Conservation (phyloP, 2,113 vertebrate species). For the Gnathonemus echidnorhynchus region DNA sequence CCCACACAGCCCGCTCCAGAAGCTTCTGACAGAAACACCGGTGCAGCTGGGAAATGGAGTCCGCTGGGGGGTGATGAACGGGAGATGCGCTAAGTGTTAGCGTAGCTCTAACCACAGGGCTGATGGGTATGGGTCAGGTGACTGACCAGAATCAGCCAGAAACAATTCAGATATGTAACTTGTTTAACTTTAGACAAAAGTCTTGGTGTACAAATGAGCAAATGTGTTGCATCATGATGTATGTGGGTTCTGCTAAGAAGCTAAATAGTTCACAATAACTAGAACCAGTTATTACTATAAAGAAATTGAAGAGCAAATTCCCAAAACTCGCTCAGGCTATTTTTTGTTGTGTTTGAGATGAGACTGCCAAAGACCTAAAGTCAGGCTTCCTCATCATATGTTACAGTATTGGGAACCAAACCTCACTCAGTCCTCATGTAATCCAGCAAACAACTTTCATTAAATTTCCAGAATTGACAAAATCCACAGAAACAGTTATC, state of each 20-base stretch:
- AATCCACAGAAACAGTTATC: not conserved
- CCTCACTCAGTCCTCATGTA: too few relatives aligned
- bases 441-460: not conserved
- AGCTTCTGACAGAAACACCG: constrained; percentile 90
- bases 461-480: not conserved
- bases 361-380: too few relatives aligned
- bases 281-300: not conserved
- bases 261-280: not conserved
- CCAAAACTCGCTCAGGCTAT: too few relatives aligned
- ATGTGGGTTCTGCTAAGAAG: not conserved
- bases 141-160: not conserved
- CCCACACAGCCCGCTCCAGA: constrained; percentile 79
- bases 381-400: too few relatives aligned
- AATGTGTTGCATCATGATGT: not conserved
- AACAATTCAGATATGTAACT: not conserved
- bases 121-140: not conserved
- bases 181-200: not conserved
- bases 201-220: not conserved
- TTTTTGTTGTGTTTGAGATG: too few relatives aligned
- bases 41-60: constrained; percentile 89
- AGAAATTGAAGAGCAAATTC: not conserved
- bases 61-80: constrained; percentile 55
- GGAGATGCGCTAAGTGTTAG: not conserved
- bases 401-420: too few relatives aligned
- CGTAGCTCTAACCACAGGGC: not conserved